Evolutionary conservation across 2,797 vertebrate species (phyloP).

Genomic region (Anguilla marmorata): DNA sequence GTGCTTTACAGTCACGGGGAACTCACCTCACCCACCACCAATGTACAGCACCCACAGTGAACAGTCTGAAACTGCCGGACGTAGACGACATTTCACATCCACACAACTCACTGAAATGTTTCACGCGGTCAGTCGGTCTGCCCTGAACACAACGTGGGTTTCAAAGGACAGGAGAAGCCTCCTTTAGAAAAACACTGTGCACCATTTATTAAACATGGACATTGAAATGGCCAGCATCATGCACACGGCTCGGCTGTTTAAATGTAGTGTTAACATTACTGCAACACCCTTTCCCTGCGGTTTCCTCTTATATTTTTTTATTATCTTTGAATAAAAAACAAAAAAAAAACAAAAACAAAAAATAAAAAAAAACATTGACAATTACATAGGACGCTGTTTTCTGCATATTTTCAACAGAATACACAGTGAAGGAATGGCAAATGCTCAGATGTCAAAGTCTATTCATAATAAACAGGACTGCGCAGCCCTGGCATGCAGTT

Average conservation of each 20-base stretch:
- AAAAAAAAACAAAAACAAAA: too few relatives aligned
- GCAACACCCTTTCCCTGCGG: slow-evolving; percentile 83
- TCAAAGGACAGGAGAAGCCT: slow-evolving; percentile 65
- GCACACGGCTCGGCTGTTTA: slow-evolving; percentile 74
- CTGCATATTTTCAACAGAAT: slow-evolving; percentile 83
- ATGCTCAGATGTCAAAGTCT: slow-evolving; percentile 76
- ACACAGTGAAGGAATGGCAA: slow-evolving; percentile 81
- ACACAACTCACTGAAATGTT: slow-evolving; percentile 39
- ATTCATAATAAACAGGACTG: slow-evolving; percentile 71
- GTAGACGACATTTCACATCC: slow-evolving; percentile 38
- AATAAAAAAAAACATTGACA: slow-evolving; percentile 72
- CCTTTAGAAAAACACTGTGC: slow-evolving; percentile 77
- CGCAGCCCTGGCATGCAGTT: slow-evolving; percentile 82
- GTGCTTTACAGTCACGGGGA: too few relatives aligned
- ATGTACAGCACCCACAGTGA: not conserved
- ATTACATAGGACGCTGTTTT: slow-evolving; percentile 83
- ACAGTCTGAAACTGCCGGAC: slow-evolving; percentile 35
- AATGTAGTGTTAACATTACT: slow-evolving; percentile 81
- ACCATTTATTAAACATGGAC: slow-evolving; percentile 81
- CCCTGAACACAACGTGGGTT: slow-evolving; percentile 44
- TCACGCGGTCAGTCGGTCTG: slow-evolving; percentile 31
- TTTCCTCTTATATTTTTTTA: slow-evolving; percentile 82
- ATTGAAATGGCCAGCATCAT: slow-evolving; percentile 74
- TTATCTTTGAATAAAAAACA: slow-evolving; percentile 79
- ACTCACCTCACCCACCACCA: too few relatives aligned